A percentile compares a stretch with the other conserved stretches of the same genome.
phyloP scores from a whole-genome alignment of 2,113 vertebrate genomes.

The Rhagologus leucostigma region DNA sequence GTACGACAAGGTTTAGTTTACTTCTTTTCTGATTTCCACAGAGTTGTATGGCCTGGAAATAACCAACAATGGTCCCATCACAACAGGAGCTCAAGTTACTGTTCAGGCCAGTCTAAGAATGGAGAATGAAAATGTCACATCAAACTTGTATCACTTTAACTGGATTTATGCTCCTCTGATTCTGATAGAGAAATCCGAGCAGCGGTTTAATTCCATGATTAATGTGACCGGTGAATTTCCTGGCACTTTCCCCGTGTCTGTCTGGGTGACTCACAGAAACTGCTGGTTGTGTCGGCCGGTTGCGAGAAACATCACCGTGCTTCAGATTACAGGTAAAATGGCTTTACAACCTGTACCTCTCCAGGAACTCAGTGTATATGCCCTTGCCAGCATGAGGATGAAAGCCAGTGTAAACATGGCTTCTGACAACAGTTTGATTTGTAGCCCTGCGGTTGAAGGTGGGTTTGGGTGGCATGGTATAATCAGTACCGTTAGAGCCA shows the following conservation, averaged over 20 bases:
- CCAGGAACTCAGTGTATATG: background rate
- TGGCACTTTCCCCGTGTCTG: conserved; percentile 61
- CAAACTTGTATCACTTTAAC: conserved; percentile 59
- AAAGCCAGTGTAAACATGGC: background rate
- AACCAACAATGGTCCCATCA: conserved; percentile 65
- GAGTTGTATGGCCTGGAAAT: conserved; percentile 50
- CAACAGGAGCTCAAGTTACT: conserved; percentile 61
- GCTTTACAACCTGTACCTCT: background rate
- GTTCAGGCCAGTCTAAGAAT: conserved; percentile 49
- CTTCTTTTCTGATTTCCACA: background rate
- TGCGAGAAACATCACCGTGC: conserved; percentile 28
- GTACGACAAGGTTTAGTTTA: background rate
- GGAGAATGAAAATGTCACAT: background rate
- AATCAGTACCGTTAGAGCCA: background rate
- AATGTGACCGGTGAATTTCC: conserved; percentile 10
- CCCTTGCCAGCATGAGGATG: background rate
- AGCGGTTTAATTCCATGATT: conserved; percentile 9
- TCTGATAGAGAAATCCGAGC: conserved; percentile 53
- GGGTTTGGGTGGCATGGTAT: background rate
- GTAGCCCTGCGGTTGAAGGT: background rate
- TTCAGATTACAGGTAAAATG: conserved; percentile 70
- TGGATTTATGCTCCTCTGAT: conserved; percentile 73
- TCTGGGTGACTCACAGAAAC: conserved; percentile 65
- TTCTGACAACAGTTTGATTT: background rate
- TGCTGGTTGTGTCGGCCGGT: conserved; percentile 67